A percentile compares a stretch with the other conserved stretches of the same genome.
Evolutionary conservation across 2,797 vertebrate species (phyloP).

Genomic region (Huso huso): DNA sequence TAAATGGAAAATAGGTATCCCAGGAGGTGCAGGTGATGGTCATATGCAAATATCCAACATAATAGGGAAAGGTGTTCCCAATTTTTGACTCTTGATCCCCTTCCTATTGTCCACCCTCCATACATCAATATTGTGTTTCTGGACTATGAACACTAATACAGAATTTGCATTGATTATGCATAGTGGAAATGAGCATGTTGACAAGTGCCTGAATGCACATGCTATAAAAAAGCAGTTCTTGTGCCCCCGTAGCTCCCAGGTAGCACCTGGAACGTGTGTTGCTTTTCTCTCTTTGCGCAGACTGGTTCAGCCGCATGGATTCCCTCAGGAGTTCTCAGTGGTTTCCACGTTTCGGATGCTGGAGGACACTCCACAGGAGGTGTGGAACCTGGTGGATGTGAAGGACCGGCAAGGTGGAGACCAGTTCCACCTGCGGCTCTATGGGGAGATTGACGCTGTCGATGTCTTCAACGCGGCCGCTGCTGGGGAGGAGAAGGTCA

Average conservation of each 20-base stretch:
- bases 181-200: no score
- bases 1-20: no score
- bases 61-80: no score
- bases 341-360: constrained; percentile 22
- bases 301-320: constrained; percentile 22
- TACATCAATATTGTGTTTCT: no score
- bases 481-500: constrained; percentile 4
- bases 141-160: no score
- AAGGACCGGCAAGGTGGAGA: constrained; percentile 14
- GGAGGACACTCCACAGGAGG: not conserved
- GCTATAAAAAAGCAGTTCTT: no score
- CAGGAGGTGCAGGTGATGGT: no score
- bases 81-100: not conserved
- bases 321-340: constrained; percentile 19
- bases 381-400: constrained; percentile 13
- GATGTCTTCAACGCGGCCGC: not conserved
- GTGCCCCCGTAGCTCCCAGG: no score
- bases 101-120: not conserved
- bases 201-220: no score
- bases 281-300: constrained; percentile 3
- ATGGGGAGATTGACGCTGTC: constrained; percentile 11
- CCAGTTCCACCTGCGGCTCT: constrained; percentile 16
- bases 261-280: no score
- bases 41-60: no score
- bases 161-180: no score